Percentiles rank a stretch among this genome's conserved stretches.
phyloP scores from a whole-genome alignment of 2,113 vertebrate genomes.

The Nothoprocta perdicaria region DNA sequence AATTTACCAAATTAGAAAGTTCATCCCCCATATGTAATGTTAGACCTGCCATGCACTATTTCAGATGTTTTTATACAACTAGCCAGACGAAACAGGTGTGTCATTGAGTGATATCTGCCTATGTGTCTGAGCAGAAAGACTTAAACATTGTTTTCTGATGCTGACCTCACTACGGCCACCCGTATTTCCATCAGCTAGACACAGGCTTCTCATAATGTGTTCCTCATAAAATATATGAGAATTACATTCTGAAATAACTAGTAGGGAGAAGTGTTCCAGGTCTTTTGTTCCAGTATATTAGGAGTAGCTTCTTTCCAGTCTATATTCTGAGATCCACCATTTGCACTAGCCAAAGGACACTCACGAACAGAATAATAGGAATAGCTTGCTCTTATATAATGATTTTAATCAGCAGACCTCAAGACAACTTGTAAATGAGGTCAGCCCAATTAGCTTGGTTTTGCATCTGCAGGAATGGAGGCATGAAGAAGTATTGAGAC shows the following conservation, averaged over 20 bases:
- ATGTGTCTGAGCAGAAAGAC: neutral
- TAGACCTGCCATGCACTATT: neutral
- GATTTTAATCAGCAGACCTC: neutral
- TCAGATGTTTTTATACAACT: rapidly evolving
- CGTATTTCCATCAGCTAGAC: neutral
- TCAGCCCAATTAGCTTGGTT: neutral
- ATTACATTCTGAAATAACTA: neutral
- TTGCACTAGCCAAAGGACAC: neutral
- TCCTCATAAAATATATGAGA: neutral
- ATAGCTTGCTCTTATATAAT: neutral
- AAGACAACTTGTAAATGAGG: neutral
- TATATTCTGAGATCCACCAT: neutral
- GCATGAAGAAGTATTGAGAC: neutral
- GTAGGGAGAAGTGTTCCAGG: neutral
- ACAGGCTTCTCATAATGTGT: neutral
- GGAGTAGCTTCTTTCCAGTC: neutral
- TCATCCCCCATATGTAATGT: rapidly evolving
- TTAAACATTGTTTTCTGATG: neutral
- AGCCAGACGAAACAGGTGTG: neutral
- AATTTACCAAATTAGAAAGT: neutral
- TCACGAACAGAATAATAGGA: neutral
- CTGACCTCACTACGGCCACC: neutral
- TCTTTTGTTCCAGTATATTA: neutral
- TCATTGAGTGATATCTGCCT: neutral
- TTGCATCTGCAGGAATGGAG: neutral